A percentile compares a stretch with the other conserved stretches of the same genome.
These are phyloP conservation scores for Strigamia crassipes DNA, from an alignment of 2,888 invertebrate genomes.

Conservation along the genomic window DNA sequence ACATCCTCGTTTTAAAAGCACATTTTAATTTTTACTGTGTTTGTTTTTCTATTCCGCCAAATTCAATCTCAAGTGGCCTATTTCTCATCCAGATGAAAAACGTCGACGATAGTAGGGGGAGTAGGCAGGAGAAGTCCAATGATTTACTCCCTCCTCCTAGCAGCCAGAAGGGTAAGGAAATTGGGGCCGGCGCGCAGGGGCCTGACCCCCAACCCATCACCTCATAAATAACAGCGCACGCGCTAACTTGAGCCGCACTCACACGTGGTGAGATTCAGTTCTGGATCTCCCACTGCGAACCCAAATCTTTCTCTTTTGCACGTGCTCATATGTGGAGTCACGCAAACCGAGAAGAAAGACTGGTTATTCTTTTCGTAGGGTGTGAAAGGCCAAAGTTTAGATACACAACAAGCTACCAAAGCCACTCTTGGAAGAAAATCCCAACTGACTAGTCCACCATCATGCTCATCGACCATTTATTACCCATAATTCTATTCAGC, in stretches of 20 bases:
- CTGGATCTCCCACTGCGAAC: slow-evolving; percentile 40
- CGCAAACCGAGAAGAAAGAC: slow-evolving; percentile 37
- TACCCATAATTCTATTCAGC: slow-evolving; percentile 12
- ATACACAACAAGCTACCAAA: slow-evolving; percentile 40
- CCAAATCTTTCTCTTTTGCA: slow-evolving; percentile 40
- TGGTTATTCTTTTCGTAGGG: slow-evolving; percentile 35
- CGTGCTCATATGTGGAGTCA: slow-evolving; percentile 33
- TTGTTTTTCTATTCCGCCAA: slow-evolving; percentile 13
- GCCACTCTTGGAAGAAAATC: slow-evolving; percentile 20
- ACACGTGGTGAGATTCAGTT: slow-evolving; percentile 40
- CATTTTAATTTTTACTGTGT: not conserved
- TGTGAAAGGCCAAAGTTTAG: slow-evolving; percentile 42
- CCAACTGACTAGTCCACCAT: slow-evolving; percentile 35
- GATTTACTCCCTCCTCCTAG: slow-evolving; percentile 40
- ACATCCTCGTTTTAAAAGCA: not conserved
- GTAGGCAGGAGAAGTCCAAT: slow-evolving; percentile 28
- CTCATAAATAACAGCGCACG: slow-evolving; percentile 42
- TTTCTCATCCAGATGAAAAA: slow-evolving; percentile 32
- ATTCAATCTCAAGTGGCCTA: slow-evolving; percentile 40
- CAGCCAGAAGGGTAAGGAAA: slow-evolving; percentile 42
- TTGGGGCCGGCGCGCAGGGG: slow-evolving; percentile 42
- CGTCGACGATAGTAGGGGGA: slow-evolving; percentile 7
- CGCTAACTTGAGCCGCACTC: slow-evolving; percentile 40
- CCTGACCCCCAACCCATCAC: slow-evolving; percentile 40
- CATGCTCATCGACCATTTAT: slow-evolving; percentile 40